Percentiles rank a stretch among this genome's conserved stretches.
Conservation (phyloP, 2,888 invertebrate genomes). For the Orchesellides sinensis region DNA sequence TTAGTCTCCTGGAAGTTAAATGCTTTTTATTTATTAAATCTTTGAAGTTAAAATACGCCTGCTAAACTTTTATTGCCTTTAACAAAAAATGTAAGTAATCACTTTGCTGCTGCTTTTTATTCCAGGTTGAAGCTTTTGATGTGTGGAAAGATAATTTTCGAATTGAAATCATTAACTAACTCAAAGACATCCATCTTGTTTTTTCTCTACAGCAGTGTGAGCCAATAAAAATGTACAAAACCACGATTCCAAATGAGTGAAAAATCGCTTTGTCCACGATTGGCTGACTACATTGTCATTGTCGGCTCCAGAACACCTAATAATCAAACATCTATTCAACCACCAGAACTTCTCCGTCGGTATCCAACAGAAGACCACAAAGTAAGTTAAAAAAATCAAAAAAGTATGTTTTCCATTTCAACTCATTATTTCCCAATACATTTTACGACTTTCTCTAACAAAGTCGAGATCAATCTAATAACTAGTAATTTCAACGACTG, state of each 20-base stretch:
- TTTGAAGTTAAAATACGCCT: too few relatives aligned
- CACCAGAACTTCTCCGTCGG: constrained; percentile 95
- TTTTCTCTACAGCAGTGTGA: constrained; percentile 39
- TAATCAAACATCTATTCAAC: constrained; percentile 82
- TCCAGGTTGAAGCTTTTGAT: background rate
- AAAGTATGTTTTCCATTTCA: background rate
- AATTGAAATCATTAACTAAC: background rate
- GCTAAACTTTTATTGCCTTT: too few relatives aligned
- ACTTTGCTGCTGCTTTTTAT: too few relatives aligned
- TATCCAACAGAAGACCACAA: constrained; percentile 97
- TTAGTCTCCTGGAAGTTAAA: too few relatives aligned
- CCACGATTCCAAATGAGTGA: constrained; percentile 73
- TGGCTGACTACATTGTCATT: constrained; percentile 95
- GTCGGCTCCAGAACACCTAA: constrained; percentile 90
- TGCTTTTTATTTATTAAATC: too few relatives aligned
- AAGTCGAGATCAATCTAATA: too few relatives aligned
- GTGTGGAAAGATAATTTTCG: background rate
- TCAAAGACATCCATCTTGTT: too few relatives aligned
- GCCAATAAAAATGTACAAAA: constrained; percentile 57
- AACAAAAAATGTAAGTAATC: too few relatives aligned
- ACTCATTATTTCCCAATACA: background rate
- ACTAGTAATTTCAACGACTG: background rate
- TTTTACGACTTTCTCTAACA: too few relatives aligned
- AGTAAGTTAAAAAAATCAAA: constrained; percentile 70
- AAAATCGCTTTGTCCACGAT: constrained; percentile 79